These are phyloP conservation scores for Drosophila jambulina DNA, from an alignment of 1,140 invertebrate species.

Conservation along the genomic window DNA sequence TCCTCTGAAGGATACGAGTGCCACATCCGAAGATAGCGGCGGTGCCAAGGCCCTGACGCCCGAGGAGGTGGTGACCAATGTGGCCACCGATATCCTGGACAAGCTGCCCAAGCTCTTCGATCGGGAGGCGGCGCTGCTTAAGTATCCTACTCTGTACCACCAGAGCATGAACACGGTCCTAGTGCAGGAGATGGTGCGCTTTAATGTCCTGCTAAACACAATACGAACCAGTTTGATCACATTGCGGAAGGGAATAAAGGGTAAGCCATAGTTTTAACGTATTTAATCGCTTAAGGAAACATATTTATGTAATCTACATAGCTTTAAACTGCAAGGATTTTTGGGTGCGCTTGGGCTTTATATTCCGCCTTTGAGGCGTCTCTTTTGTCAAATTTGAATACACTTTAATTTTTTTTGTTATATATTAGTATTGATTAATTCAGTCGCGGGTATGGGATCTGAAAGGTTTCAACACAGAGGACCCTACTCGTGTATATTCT, in stretches of 20 bases:
- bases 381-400: not conserved
- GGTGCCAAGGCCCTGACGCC: constrained; percentile 81
- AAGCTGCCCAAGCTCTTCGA: constrained; percentile 92
- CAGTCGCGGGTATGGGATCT: not conserved
- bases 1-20: constrained; percentile 79
- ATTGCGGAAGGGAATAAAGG: constrained; percentile 95
- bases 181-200: constrained; percentile 96
- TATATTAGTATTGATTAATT: not conserved
- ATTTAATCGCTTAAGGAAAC: not conserved
- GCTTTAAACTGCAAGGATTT: not conserved
- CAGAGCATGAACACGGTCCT: constrained; percentile 92
- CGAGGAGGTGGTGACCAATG: constrained; percentile 90
- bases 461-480: not conserved
- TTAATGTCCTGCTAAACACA: constrained; percentile 91
- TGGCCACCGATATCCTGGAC: constrained; percentile 89
- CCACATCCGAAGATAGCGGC: constrained; percentile 80
- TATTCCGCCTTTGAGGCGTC: too few relatives aligned
- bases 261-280: constrained; percentile 84
- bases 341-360: not conserved
- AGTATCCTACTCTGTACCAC: constrained; percentile 92
- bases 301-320: not conserved
- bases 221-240: constrained; percentile 92
- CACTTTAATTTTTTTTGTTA: not conserved
- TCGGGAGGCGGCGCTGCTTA: constrained; percentile 88
- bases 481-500: not conserved